Base-by-base conservation (phyloP, 2,797 vertebrate species). In the Micromesistius poutassou region DNA sequence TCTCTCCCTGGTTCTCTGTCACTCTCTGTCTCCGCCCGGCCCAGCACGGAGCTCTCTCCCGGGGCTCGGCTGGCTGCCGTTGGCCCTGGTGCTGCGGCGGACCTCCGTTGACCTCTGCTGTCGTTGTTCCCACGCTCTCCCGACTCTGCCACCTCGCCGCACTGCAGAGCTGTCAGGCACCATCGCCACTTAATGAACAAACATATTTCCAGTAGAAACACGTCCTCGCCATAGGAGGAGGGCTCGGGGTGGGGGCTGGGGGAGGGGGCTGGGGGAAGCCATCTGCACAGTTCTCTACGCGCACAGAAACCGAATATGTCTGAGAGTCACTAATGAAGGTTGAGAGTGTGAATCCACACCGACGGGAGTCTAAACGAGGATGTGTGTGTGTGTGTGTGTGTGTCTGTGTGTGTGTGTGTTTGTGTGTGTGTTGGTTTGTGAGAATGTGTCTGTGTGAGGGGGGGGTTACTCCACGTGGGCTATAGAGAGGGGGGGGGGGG, bases 41-140 rank as follows among this genome's bases (percentile, higher is more conserved):
- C 46, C 46, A 5, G 14, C 46, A 10, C 46, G 4, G 46, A 16
- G 46, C 46, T 42, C 40, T 42, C 6, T 84, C 79, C 84, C 75
- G 14, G 80, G 75, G 75, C 76, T 72, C 76, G 74, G 55, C 55
- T 66, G 4, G 83, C 84, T 42, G 1, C 40, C 40, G 40, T 36
- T 74, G 84, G 78, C 82, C 71, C 87, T 71, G 85, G 82, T 46
- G 66, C 84, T 84, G 84, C 89, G 85, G 88, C 85, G 87, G 86
- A 86, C 88, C 87, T 90, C 85, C 85, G 90, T 86, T 91, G 89
- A 92, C 91, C 91, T 91, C 84, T 89, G 85, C 87, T 91, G 90
- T 89, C 88, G 84, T 83, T 87, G 82, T 79, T 86, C 76, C 74
- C 84, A 81, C 84, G 88, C 28, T 83, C 86, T 81, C 82, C 75